Evolutionary conservation across 2,888 invertebrate species (phyloP), one percentile per base, ranked within the genome.

Genomic region (Exephanes ischioxanthus): DNA sequence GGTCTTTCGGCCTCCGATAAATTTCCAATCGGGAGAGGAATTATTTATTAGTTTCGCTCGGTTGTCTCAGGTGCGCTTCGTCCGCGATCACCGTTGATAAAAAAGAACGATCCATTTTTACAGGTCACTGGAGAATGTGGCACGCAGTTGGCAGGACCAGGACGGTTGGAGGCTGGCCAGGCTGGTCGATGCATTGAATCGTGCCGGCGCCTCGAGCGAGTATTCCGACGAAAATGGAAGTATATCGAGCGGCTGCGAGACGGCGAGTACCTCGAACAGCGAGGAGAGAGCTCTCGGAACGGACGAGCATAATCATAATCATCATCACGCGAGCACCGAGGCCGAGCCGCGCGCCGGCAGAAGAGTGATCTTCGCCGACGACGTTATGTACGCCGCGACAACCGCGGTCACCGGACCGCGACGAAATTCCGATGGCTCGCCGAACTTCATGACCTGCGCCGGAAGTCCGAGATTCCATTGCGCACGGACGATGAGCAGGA

Each of bases 191-290:
- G 91, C 91, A 19, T 87, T 94, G 61, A 93, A 93, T 84, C 92
- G 93, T 48, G 89, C 88, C 70, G 88, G 86, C 77, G 90, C 88
- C 83, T 90, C 89, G 81, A 88, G 89, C 84, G 94, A 94, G 72
- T 92, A 91, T 48, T 92, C 91, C 58, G 94, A 94, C 68, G 94
- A 94, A 79, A 94, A 94, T 80, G 93, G 92, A 61, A 94, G 94
- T 83, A 96, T 97, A 92, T 97, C 97, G 87, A 97, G 97, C 91
- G 97, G 97, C 88, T 97, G 97, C 93, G 97, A 97, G 94, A 97
- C 97, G 16, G 97, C 97, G 72, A 97, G 97, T 93, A 97, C 97
- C 9, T 96, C 93, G 9, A 94, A 94, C 75, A 94, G 94, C 89
- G 94, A 94, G 66, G 94, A 94, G 71, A 90, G 94, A 73, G 91